Evolutionary conservation across 2,797 vertebrate genomes (phyloP).

Genomic region (Cygnus olor): DNA sequence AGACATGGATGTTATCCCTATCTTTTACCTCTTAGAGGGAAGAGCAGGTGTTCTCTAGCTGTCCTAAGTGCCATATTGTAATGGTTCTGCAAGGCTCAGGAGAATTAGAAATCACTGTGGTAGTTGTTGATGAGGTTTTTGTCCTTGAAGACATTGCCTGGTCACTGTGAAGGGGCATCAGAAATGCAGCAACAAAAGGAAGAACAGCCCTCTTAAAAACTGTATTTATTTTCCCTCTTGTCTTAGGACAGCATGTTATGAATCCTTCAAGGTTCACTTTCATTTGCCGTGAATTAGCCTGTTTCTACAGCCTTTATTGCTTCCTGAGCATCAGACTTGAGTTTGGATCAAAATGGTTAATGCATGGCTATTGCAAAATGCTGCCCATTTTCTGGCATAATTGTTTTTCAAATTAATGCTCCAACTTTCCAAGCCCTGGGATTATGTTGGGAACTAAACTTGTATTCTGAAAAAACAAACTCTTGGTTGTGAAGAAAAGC

Average conservation of each 20-base stretch:
- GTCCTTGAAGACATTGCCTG: background rate
- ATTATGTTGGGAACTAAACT: slow-evolving; percentile 43
- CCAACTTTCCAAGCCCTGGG: slow-evolving; percentile 15
- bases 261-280: slow-evolving; percentile 8
- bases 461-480: slow-evolving; percentile 34
- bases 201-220: background rate
- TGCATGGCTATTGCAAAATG: slow-evolving; percentile 14
- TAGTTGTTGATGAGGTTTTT: background rate
- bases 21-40: background rate
- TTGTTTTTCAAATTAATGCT: slow-evolving; percentile 40
- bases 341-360: slow-evolving; percentile 35
- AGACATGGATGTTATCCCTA: background rate
- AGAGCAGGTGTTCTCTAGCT: background rate
- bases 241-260: background rate
- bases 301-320: slow-evolving; percentile 17
- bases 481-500: slow-evolving; percentile 46
- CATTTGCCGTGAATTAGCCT: background rate
- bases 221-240: background rate
- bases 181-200: background rate
- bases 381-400: slow-evolving; percentile 20
- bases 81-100: background rate
- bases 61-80: background rate
- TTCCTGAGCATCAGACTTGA: background rate
- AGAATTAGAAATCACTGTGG: background rate
- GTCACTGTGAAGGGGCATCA: background rate